Percentiles rank a stretch among this genome's conserved stretches.
phyloP scores from a whole-genome alignment of 2,113 vertebrate genomes.

The Echinops telfairi region DNA sequence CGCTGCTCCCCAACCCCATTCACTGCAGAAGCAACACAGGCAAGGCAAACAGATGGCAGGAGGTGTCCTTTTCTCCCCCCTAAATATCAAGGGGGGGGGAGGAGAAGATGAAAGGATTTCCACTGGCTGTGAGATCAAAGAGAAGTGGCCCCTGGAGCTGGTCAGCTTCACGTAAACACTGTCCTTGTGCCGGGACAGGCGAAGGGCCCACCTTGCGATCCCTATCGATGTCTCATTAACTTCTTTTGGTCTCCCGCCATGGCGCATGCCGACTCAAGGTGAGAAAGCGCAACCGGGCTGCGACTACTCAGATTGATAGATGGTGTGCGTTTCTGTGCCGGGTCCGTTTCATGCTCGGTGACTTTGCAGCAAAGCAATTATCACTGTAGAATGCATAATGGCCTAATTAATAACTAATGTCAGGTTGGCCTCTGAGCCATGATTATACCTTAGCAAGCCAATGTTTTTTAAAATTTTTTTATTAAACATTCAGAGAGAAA shows the following conservation, averaged over 20 bases:
- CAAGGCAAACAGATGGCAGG: not conserved
- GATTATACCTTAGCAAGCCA: conserved; percentile 94
- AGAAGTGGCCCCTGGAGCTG: not conserved
- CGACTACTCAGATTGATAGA: conserved; percentile 93
- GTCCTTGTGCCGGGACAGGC: not conserved
- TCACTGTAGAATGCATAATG: conserved; percentile 99
- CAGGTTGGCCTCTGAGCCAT: conserved; percentile 96
- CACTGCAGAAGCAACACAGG: conserved; percentile 64
- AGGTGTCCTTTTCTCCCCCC: not conserved
- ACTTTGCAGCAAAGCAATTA: conserved; percentile 99
- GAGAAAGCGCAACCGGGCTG: conserved; percentile 87
- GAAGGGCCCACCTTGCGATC: not conserved
- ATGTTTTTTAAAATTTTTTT: conserved; percentile 78
- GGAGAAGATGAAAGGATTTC: not conserved
- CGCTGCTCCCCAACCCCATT: not conserved
- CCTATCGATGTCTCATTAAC: conserved; percentile 61
- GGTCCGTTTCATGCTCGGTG: conserved; percentile 96
- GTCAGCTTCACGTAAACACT: not conserved
- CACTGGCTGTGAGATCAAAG: not conserved
- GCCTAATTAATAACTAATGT: conserved; percentile 99
- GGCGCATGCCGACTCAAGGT: conserved; percentile 90
- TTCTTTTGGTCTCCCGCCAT: conserved; percentile 70
- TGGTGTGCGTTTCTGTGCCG: conserved; percentile 89
- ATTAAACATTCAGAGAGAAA: conserved; percentile 90
- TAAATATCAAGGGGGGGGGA: not conserved